A percentile compares a stretch with the other conserved stretches of the same genome.
Conservation (phyloP, 1,140 invertebrate species). For the Drosophila hydei region DNA sequence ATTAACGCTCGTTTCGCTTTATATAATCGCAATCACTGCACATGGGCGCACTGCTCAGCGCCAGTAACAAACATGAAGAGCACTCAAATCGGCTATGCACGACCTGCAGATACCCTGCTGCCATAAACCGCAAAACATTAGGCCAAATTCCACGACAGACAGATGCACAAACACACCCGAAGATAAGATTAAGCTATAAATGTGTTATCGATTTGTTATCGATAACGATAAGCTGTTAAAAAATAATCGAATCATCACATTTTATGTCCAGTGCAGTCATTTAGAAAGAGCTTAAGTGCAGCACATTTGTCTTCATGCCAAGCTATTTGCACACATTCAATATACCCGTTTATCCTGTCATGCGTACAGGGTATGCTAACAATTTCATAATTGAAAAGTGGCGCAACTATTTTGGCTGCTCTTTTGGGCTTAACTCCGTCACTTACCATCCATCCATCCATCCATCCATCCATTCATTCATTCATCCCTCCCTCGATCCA, state of each 20-base stretch:
- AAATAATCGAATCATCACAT: background rate
- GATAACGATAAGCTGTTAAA: background rate
- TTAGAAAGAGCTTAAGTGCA: no score
- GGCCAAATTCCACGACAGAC: no score
- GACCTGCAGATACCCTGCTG: background rate
- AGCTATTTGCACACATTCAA: no score
- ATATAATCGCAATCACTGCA: constrained; percentile 55
- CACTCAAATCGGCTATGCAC: background rate
- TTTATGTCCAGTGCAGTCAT: no score
- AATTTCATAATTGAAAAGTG: constrained; percentile 80
- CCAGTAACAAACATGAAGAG: constrained; percentile 7
- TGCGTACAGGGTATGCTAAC: constrained; percentile 13
- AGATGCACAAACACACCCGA: background rate
- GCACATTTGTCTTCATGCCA: no score
- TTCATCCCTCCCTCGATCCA: constrained; percentile 35
- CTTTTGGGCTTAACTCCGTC: constrained; percentile 39
- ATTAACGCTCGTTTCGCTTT: constrained; percentile 52
- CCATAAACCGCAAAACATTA: no score
- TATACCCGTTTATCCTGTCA: background rate
- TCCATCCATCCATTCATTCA: constrained; percentile 42
- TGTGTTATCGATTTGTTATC: no score
- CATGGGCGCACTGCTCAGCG: constrained; percentile 33
- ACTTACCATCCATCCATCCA: constrained; percentile 31
- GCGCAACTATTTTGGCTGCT: constrained; percentile 70
- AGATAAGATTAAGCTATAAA: background rate